Evolutionary conservation across 2,113 vertebrate species (phyloP).

Genomic region (Anseranas semipalmata): DNA sequence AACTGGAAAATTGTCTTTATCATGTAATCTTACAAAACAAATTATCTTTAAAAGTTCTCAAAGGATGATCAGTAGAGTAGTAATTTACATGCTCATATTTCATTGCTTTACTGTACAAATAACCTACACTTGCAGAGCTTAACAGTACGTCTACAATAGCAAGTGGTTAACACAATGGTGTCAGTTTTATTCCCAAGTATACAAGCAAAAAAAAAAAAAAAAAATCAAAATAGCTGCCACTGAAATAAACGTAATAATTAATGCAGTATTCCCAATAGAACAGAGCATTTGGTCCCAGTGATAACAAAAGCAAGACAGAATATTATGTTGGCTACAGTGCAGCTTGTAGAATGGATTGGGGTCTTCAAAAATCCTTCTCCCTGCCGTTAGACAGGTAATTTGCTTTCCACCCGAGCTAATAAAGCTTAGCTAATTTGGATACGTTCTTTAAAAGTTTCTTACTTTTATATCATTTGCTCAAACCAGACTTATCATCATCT

Average conservation of each 20-base stretch:
- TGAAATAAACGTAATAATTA: background rate
- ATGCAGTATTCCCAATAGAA: background rate
- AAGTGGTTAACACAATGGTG: background rate
- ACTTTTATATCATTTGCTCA: background rate
- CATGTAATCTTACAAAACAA: background rate
- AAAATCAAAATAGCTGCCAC: background rate
- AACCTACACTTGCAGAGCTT: background rate
- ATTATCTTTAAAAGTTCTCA: background rate
- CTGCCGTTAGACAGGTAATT: background rate
- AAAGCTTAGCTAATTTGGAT: background rate
- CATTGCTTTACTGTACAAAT: background rate
- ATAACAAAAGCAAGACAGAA: background rate
- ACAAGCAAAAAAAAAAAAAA: background rate
- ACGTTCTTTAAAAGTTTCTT: background rate
- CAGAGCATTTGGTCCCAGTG: background rate
- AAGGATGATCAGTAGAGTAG: background rate
- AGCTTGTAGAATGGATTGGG: background rate
- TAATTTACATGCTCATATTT: background rate
- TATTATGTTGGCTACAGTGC: background rate
- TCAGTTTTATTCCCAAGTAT: background rate
- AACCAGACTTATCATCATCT: background rate
- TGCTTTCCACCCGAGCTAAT: background rate
- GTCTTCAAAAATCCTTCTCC: background rate
- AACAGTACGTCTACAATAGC: background rate
- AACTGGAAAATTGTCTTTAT: background rate